Evolutionary conservation across 1,140 invertebrate species (phyloP).

Genomic region (Paralvinella palmiformis): DNA sequence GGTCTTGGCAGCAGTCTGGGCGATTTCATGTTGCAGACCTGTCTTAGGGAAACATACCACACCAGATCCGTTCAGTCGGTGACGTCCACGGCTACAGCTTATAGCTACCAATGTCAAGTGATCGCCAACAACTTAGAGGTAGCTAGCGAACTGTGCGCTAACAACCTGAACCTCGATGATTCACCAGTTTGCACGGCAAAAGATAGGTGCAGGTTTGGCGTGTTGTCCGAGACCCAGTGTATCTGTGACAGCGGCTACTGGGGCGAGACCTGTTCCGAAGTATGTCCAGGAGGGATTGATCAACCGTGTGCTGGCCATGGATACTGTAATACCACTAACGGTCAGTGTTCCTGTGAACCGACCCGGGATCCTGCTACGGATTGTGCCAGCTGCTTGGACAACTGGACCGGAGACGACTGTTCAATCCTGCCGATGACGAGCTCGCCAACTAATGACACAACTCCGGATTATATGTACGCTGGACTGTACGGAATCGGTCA

Average conservation of each 20-base stretch:
- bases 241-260: constrained; percentile 25
- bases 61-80: too few relatives aligned
- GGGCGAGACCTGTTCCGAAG: constrained; percentile 22
- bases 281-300: constrained; percentile 19
- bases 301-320: constrained; percentile 26
- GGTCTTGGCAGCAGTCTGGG: too few relatives aligned
- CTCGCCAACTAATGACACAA: neutral
- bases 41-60: too few relatives aligned
- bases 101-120: too few relatives aligned
- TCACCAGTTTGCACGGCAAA: neutral
- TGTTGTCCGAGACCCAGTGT: constrained; percentile 1
- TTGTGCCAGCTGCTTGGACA: constrained; percentile 24
- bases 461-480: neutral
- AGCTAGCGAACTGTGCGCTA: too few relatives aligned
- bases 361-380: constrained; percentile 23
- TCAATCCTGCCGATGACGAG: constrained; percentile 9
- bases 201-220: neutral
- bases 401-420: constrained; percentile 26
- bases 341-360: constrained; percentile 22
- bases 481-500: neutral
- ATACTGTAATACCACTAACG: constrained; percentile 17
- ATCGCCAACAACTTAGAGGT: too few relatives aligned
- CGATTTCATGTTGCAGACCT: too few relatives aligned
- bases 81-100: too few relatives aligned
- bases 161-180: too few relatives aligned